Conservation (phyloP, 2,113 vertebrate species). For the Triplophysa dalaica region DNA sequence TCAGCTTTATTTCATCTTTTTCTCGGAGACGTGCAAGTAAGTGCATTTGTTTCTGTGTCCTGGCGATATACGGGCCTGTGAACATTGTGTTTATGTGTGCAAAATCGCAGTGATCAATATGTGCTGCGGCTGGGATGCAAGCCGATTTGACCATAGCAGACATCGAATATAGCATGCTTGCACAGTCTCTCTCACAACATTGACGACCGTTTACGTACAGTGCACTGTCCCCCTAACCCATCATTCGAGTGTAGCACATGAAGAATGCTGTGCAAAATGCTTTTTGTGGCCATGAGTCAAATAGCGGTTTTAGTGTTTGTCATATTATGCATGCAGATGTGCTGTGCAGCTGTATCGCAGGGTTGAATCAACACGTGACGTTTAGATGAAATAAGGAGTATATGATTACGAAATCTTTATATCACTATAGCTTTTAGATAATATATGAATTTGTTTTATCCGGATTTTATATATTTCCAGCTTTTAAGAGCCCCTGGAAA, state of each 20-base stretch:
- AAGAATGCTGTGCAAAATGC: conserved; percentile 2
- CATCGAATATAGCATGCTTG: conserved; percentile 14
- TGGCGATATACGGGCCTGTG: background rate
- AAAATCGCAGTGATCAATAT: conserved; percentile 6
- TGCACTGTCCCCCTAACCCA: background rate
- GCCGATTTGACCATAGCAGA: conserved; percentile 17
- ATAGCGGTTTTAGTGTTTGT: conserved; percentile 9
- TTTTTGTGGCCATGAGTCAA: background rate
- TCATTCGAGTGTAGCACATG: background rate
- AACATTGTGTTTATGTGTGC: background rate
- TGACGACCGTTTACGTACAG: background rate
- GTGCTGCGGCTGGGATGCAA: conserved; percentile 34
- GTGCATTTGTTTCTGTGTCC: conserved; percentile 21
- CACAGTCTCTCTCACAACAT: background rate
- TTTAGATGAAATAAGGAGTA: background rate
- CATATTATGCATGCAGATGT: conserved; percentile 38
- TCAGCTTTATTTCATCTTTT: conserved; percentile 21
- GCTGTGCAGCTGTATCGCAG: conserved; percentile 1
- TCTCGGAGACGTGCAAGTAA: conserved; percentile 46
- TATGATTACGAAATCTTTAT: background rate
- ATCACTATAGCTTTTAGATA: background rate
- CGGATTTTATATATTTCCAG: conserved; percentile 43
- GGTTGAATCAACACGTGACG: background rate
- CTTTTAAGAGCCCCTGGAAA: conserved; percentile 54
- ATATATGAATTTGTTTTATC: background rate